These are phyloP conservation scores for Stigmatopora nigra DNA, from an alignment of 2,113 vertebrate genomes.

Conservation along the genomic window DNA sequence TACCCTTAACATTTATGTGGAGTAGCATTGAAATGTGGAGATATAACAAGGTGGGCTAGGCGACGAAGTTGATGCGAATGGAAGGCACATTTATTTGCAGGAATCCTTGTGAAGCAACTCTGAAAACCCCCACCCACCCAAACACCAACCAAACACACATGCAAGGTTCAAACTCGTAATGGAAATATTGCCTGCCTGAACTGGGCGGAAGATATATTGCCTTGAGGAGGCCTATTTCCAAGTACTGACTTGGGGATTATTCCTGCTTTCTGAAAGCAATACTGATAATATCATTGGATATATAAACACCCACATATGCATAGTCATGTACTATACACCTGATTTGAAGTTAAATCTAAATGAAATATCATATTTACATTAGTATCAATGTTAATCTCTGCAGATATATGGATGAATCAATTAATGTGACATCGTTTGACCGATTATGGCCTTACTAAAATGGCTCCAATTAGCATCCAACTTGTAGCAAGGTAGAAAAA, in stretches of 20 bases:
- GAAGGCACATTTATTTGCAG: slow-evolving; percentile 31
- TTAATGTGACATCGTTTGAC: background rate
- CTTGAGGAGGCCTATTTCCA: slow-evolving; percentile 41
- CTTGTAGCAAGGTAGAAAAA: background rate
- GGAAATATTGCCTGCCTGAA: slow-evolving; percentile 41
- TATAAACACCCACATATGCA: background rate
- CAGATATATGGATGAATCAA: background rate
- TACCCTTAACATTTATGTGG: background rate
- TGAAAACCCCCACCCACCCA: slow-evolving; percentile 12
- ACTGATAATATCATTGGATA: slow-evolving; percentile 30
- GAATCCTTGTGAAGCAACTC: slow-evolving; percentile 37
- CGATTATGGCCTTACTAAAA: background rate
- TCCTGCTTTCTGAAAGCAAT: slow-evolving; percentile 35
- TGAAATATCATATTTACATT: background rate
- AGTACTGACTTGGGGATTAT: slow-evolving; percentile 44
- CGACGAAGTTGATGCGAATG: slow-evolving; percentile 28
- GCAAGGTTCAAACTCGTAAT: slow-evolving; percentile 33
- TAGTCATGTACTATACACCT: background rate
- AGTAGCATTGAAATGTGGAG: background rate
- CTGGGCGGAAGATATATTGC: slow-evolving; percentile 22
- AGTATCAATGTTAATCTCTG: too few relatives aligned
- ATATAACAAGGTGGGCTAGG: slow-evolving; percentile 23
- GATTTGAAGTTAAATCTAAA: background rate
- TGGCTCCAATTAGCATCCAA: background rate
- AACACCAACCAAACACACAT: slow-evolving; percentile 5